phyloP scores from a whole-genome alignment of 2,113 vertebrate genomes.

The Trematocara stigmaticum region DNA sequence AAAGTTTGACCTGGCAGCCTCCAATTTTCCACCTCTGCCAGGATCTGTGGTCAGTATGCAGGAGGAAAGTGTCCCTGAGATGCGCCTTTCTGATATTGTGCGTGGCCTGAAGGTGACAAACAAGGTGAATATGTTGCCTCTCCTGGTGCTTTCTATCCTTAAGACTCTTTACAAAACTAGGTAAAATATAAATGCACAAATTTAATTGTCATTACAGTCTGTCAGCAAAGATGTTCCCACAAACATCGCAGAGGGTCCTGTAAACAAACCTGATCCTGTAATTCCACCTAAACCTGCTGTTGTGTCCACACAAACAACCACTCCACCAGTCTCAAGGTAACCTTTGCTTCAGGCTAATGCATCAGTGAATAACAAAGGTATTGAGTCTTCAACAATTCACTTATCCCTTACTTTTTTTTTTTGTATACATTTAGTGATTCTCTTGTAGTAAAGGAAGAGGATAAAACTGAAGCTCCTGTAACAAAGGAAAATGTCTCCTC shows the following conservation, averaged over 20 bases:
- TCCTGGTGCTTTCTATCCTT: neutral
- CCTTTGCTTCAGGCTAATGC: neutral
- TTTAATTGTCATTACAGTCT: slow-evolving; percentile 3
- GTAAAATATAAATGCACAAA: neutral
- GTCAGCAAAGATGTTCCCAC: slow-evolving; percentile 32
- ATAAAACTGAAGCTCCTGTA: slow-evolving; percentile 50
- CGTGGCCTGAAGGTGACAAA: slow-evolving; percentile 82
- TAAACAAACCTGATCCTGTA: slow-evolving; percentile 43
- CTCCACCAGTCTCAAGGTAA: slow-evolving; percentile 49
- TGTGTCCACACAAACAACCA: neutral
- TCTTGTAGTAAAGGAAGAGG: slow-evolving; percentile 67
- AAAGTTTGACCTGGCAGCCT: slow-evolving; percentile 91
- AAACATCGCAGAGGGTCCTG: slow-evolving; percentile 64
- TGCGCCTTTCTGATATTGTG: slow-evolving; percentile 89
- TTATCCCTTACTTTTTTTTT: neutral
- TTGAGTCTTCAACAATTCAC: neutral
- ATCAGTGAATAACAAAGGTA: neutral
- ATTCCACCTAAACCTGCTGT: slow-evolving; percentile 23
- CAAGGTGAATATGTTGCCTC: slow-evolving; percentile 73
- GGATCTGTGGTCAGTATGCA: slow-evolving; percentile 80
- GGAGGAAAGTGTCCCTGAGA: slow-evolving; percentile 83
- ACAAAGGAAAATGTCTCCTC: slow-evolving; percentile 53
- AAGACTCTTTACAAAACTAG: neutral
- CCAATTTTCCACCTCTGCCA: slow-evolving; percentile 94
- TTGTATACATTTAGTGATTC: slow-evolving; percentile 5